Conservation (phyloP, 2,888 invertebrate genomes). For the Eilema depressum region DNA sequence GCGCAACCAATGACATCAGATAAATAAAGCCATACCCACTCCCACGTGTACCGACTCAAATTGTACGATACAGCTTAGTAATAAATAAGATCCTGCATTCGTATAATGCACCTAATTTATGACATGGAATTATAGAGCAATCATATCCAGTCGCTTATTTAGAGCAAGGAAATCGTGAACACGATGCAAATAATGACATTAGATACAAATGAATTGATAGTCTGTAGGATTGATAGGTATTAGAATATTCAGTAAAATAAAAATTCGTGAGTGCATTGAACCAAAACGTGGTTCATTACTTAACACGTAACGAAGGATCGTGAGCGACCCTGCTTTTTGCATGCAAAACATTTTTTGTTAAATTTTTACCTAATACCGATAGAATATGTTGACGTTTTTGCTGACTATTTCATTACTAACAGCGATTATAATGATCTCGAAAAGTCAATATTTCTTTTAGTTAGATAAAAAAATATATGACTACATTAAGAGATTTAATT, state of each 20-base stretch:
- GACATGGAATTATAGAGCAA: slow-evolving; percentile 45
- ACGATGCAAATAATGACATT: slow-evolving; percentile 68
- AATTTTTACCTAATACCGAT: slow-evolving; percentile 71
- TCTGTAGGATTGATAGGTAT: slow-evolving; percentile 57
- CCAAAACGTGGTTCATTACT: slow-evolving; percentile 84
- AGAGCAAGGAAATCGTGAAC: slow-evolving; percentile 61
- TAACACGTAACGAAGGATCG: slow-evolving; percentile 74
- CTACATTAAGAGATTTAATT: slow-evolving; percentile 54
- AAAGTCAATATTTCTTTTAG: slow-evolving; percentile 64
- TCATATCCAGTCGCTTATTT: slow-evolving; percentile 35
- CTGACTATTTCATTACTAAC: slow-evolving; percentile 59
- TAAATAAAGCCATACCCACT: slow-evolving; percentile 49
- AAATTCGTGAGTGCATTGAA: slow-evolving; percentile 84
- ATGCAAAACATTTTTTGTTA: slow-evolving; percentile 70
- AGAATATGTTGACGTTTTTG: slow-evolving; percentile 74
- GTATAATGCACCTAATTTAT: slow-evolving; percentile 38
- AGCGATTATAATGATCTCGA: slow-evolving; percentile 64
- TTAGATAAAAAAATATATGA: slow-evolving; percentile 56
- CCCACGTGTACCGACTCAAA: slow-evolving; percentile 56
- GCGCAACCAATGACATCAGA: slow-evolving; percentile 60
- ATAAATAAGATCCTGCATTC: slow-evolving; percentile 49
- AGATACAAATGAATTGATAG: slow-evolving; percentile 74
- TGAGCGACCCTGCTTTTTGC: slow-evolving; percentile 77
- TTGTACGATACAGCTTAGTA: slow-evolving; percentile 44
- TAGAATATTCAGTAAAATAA: slow-evolving; percentile 76